phyloP scores from a whole-genome alignment of 2,888 invertebrate genomes.

The Pollenia angustigena region DNA sequence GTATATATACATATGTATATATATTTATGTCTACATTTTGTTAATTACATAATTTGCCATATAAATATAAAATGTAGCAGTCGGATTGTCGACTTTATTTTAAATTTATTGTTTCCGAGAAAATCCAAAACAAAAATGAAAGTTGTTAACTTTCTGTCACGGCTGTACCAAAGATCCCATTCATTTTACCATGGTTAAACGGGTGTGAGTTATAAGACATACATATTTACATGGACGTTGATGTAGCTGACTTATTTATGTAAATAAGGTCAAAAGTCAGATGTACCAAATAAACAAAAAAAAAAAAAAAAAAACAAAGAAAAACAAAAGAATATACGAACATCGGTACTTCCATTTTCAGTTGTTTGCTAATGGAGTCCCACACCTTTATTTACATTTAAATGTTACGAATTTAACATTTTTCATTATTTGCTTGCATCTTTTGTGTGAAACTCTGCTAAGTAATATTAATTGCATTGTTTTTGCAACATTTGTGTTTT shows the following conservation, averaged over 20 bases:
- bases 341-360: neutral
- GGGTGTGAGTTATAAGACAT: neutral
- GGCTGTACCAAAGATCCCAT: neutral
- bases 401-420: constrained; percentile 33
- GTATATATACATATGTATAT: neutral
- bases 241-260: neutral
- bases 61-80: constrained; percentile 15
- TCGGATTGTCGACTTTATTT: neutral
- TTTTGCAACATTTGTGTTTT: neutral
- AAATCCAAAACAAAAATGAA: constrained; percentile 21
- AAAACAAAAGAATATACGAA: neutral
- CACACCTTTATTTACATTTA: constrained; percentile 38
- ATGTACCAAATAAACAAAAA: constrained; percentile 3
- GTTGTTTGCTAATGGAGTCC: neutral
- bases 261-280: constrained; percentile 35
- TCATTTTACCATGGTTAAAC: constrained; percentile 2
- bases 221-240: neutral
- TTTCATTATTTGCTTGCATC: constrained; percentile 4
- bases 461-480: constrained; percentile 3
- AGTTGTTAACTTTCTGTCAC: constrained; percentile 23
- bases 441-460: neutral
- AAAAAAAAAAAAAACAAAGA: neutral
- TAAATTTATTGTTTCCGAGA: constrained; percentile 17
- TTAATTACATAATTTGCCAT: constrained; percentile 40
- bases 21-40: constrained; percentile 1